Percentiles rank a stretch among this genome's conserved stretches.
Conservation (phyloP, 92 coral and sea anemone genomes). For the Phenganax subtilis region DNA sequence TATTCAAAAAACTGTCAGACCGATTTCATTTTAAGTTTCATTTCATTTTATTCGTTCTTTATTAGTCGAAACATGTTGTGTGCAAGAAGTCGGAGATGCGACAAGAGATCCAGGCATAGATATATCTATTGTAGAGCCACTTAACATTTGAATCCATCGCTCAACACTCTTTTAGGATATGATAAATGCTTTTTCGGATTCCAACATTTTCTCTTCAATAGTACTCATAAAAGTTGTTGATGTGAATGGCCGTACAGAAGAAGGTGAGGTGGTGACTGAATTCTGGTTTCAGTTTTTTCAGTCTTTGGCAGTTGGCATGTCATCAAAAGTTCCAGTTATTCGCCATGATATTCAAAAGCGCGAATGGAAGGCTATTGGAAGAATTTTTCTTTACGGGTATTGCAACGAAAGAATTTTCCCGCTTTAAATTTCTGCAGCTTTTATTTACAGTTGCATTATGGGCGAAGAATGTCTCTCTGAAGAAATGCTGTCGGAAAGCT, state of each 20-base stretch:
- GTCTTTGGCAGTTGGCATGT: constrained; percentile 26
- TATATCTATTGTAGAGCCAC: no score
- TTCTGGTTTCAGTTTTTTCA: constrained; percentile 31
- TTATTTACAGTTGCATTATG: constrained; percentile 45
- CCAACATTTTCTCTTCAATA: not conserved
- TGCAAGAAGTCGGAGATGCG: no score
- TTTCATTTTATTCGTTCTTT: no score
- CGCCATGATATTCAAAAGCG: constrained; percentile 18
- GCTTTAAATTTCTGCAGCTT: constrained; percentile 40
- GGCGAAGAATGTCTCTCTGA: constrained; percentile 52
- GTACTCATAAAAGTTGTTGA: constrained; percentile 10
- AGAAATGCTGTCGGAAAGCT: constrained; percentile 35
- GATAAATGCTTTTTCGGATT: not conserved
- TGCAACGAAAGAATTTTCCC: constrained; percentile 41
- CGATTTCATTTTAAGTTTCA: no score
- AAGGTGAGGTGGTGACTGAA: constrained; percentile 20
- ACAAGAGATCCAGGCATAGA: no score
- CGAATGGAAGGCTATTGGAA: not conserved
- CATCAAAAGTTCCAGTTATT: constrained; percentile 24
- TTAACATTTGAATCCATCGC: not conserved
- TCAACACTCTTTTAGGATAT: not conserved
- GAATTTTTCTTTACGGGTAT: constrained; percentile 53
- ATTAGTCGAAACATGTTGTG: no score
- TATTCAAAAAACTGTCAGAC: no score
- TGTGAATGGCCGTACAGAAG: not conserved